A percentile compares a stretch with the other conserved stretches of the same genome.
Evolutionary conservation across 2,888 invertebrate genomes (phyloP).

Genomic region (Oxycera nigricornis): DNA sequence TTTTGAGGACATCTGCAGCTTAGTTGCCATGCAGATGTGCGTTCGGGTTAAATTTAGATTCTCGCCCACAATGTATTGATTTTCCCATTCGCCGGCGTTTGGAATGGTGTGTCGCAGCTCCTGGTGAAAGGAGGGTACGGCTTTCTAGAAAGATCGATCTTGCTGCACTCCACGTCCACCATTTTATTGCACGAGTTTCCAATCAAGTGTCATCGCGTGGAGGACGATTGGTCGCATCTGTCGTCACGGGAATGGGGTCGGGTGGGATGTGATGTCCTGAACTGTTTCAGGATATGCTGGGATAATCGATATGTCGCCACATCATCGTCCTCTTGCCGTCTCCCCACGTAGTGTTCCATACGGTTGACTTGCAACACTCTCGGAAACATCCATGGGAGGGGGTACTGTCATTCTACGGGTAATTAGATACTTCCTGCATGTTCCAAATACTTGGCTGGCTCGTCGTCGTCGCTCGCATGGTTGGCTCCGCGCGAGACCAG

Average conservation of each 20-base stretch:
- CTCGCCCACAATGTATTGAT: too few relatives aligned
- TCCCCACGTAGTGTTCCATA: not conserved
- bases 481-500: not conserved
- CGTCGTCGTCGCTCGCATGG: not conserved
- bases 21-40: slow-evolving; percentile 14
- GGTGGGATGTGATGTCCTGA: not conserved
- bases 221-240: not conserved
- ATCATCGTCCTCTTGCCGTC: not conserved
- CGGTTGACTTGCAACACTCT: too few relatives aligned
- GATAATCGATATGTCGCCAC: not conserved
- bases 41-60: slow-evolving; percentile 9
- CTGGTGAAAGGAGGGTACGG: not conserved
- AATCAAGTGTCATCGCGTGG: not conserved
- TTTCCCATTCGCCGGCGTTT: not conserved
- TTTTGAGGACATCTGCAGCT: too few relatives aligned
- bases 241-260: not conserved
- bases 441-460: not conserved
- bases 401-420: not conserved
- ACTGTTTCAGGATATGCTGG: not conserved
- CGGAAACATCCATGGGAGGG: too few relatives aligned
- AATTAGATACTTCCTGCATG: not conserved
- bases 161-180: slow-evolving; percentile 13
- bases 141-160: slow-evolving; percentile 11
- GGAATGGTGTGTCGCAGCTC: too few relatives aligned
- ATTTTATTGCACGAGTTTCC: slow-evolving; percentile 5